Evolutionary conservation across 2,113 vertebrate species (phyloP), one percentile per base, ranked within the genome.

Genomic region (Furnarius figulus): DNA sequence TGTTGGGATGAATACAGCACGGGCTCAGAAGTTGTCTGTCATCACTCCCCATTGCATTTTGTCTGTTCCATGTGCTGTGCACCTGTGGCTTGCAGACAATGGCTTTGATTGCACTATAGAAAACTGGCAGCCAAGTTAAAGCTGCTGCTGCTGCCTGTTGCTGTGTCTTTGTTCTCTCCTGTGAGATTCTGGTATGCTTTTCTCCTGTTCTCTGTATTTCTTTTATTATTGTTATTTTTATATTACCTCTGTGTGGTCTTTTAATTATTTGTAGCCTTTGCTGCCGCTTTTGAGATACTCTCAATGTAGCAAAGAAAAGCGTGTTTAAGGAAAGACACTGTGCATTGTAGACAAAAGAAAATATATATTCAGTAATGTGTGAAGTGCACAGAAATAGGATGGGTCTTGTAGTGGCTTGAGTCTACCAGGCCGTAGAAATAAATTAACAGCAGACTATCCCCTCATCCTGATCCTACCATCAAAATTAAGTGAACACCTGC

Each of bases 81-180:
- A 97, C 96, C 94, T 97, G 97, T 95, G 97, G 95, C 81, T 97
- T 91, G 82, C 90, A 95, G 89, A 97, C 96, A 97, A 96, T 95
- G 87, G 83, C 72, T 88, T 94, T 97, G 91, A 97, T 97, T 97
- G 94, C 95, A 42, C 50, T 81, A 37, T 39, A 82, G 93, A 96
- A 96, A 94, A 77, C 79, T 94, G 89, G 88, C 83, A 93, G 83
- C 37, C 61, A 62, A 66, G 95, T 97, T 91, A 83, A 96, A 95
- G 75, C 55, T 82, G 82, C 59, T 79, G 76, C 63, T 78, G 79
- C 61, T 78, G 77, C 88, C 83, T 83, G 58, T 55, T 90, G 76
- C 76, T 72, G 73, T 74, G 58, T 72, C 95, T 90, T 96, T 81
- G 83, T 95, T 89, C 93, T 68, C 30, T 88, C 53, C 71, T 86